Conservation (phyloP, 1,140 invertebrate species). For the Caenorhabditis brenneri region DNA sequence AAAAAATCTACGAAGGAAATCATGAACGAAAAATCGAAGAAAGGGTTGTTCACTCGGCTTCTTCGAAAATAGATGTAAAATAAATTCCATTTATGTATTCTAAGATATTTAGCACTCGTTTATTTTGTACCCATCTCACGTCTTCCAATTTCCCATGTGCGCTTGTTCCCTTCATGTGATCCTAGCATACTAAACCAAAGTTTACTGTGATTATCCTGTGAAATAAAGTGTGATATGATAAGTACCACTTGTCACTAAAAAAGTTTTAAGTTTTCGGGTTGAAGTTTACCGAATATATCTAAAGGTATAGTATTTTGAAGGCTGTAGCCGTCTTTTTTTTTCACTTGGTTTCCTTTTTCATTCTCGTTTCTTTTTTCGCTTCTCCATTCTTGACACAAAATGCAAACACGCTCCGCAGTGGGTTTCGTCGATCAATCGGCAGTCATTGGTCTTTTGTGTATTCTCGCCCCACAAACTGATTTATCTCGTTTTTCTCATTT, state of each 20-base stretch:
- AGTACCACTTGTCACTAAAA: too few relatives aligned
- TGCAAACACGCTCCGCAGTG: background rate
- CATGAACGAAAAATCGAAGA: background rate
- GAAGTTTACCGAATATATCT: too few relatives aligned
- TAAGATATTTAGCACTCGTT: background rate
- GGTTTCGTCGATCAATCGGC: slow-evolving; percentile 1
- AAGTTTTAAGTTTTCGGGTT: too few relatives aligned
- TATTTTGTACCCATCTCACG: slow-evolving; percentile 17
- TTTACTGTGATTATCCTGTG: too few relatives aligned
- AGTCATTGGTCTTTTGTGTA: slow-evolving; percentile 37
- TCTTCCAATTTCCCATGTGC: too few relatives aligned
- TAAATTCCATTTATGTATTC: background rate
- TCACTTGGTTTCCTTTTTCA: background rate
- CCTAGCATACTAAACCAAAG: too few relatives aligned
- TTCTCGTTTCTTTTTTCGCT: background rate
- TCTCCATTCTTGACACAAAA: background rate
- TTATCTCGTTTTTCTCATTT: background rate
- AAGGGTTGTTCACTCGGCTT: background rate
- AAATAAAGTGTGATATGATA: too few relatives aligned
- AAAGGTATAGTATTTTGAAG: too few relatives aligned
- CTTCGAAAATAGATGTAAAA: slow-evolving; percentile 2
- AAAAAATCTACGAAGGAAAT: background rate
- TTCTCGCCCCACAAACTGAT: background rate
- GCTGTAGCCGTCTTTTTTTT: background rate
- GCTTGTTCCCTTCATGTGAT: too few relatives aligned